A percentile compares a stretch with the other conserved stretches of the same genome.
These are phyloP conservation scores for Festucalex cinctus DNA, from an alignment of 2,113 vertebrate genomes.

Conservation along the genomic window DNA sequence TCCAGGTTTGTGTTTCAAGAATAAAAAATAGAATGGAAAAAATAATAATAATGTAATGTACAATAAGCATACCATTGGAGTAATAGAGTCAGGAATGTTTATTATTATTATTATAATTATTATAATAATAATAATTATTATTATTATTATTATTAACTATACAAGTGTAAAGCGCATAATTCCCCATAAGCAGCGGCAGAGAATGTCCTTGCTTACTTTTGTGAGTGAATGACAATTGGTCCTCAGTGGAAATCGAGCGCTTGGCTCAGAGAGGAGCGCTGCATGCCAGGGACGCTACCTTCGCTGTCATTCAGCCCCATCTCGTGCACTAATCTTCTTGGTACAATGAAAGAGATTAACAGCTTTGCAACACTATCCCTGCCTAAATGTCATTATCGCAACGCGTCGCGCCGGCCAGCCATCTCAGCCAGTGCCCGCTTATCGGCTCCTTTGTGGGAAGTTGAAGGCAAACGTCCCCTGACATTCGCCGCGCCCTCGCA, in stretches of 20 bases:
- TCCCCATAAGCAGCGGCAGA: constrained; percentile 9
- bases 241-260: constrained; percentile 72
- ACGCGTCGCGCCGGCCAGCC: constrained; percentile 52
- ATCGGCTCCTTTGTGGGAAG: constrained; percentile 64
- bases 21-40: no score
- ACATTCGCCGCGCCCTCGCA: constrained; percentile 51
- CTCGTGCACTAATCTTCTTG: constrained; percentile 74
- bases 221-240: constrained; percentile 73
- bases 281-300: constrained; percentile 74
- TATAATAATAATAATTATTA: neutral
- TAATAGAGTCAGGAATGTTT: no score
- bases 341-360: constrained; percentile 75
- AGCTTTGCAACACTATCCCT: constrained; percentile 73
- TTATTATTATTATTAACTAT: neutral
- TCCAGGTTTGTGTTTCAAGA: neutral
- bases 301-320: constrained; percentile 75
- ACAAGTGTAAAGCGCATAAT: constrained; percentile 12
- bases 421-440: constrained; percentile 58
- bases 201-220: constrained; percentile 66
- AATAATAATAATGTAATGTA: neutral
- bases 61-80: neutral
- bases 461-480: constrained; percentile 56
- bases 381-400: constrained; percentile 76
- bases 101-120: neutral
- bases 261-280: constrained; percentile 70